These are phyloP conservation scores for Bradypus variegatus DNA, from an alignment of 2,797 vertebrate genomes.

Conservation along the genomic window DNA sequence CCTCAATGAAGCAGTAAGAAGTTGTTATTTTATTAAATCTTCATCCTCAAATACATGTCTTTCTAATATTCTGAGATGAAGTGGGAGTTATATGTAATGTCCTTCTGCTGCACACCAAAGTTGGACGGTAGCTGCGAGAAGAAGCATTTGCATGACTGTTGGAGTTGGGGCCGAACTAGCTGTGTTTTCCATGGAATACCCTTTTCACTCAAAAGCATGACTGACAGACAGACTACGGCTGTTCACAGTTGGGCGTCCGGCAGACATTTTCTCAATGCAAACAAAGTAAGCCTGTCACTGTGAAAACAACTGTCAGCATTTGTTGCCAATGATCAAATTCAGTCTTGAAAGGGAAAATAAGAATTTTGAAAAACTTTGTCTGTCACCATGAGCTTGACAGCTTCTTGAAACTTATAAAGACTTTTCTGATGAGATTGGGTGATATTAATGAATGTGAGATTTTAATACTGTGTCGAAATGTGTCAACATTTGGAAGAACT, in stretches of 20 bases:
- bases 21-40: neutral
- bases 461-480: neutral
- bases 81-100: no score
- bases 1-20: neutral
- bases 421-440: neutral
- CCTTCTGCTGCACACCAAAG: no score
- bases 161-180: neutral
- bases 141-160: rapidly evolving
- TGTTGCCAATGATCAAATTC: slow-evolving; percentile 41
- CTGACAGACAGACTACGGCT: neutral
- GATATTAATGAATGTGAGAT: neutral
- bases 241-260: neutral
- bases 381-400: neutral
- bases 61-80: neutral
- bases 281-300: neutral
- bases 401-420: neutral
- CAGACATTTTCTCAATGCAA: neutral
- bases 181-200: rapidly evolving
- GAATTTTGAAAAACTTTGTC: slow-evolving; percentile 32
- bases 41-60: neutral
- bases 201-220: neutral
- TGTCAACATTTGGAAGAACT: neutral
- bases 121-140: no score
- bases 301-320: neutral
- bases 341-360: slow-evolving; percentile 30